Evolutionary conservation across 2,113 vertebrate species (phyloP).

Genomic region (Oryzias javanicus): DNA sequence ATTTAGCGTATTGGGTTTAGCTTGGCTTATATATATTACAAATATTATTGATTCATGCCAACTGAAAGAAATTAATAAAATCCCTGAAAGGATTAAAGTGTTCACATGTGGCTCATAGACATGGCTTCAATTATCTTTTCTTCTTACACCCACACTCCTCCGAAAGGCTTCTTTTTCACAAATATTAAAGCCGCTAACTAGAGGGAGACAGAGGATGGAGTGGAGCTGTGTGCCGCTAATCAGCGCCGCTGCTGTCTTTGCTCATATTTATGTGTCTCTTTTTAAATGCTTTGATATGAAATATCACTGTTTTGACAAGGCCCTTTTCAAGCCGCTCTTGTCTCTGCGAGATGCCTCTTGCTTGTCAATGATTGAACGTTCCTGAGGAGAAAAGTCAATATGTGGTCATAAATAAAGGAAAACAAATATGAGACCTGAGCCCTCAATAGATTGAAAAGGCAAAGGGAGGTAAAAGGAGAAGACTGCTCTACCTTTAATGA

Average conservation of each 20-base stretch:
- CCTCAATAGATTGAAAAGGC: slow-evolving; percentile 39
- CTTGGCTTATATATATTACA: slow-evolving; percentile 41
- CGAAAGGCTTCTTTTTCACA: slow-evolving; percentile 57
- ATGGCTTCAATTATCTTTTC: slow-evolving; percentile 66
- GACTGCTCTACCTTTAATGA: slow-evolving; percentile 43
- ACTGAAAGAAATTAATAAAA: slow-evolving; percentile 64
- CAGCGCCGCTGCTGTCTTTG: slow-evolving; percentile 37
- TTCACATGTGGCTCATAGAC: slow-evolving; percentile 67
- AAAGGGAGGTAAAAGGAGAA: slow-evolving; percentile 15
- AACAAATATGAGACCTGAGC: slow-evolving; percentile 58
- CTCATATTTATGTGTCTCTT: slow-evolving; percentile 52
- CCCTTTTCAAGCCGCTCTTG: slow-evolving; percentile 42
- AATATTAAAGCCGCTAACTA: slow-evolving; percentile 64
- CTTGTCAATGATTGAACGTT: slow-evolving; percentile 45
- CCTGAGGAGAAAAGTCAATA: slow-evolving; percentile 63
- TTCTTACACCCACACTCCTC: slow-evolving; percentile 58
- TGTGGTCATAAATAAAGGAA: slow-evolving; percentile 64
- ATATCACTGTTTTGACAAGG: slow-evolving; percentile 65
- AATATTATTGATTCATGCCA: slow-evolving; percentile 52
- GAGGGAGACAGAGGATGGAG: slow-evolving; percentile 37
- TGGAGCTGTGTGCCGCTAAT: slow-evolving; percentile 30
- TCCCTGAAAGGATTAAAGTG: slow-evolving; percentile 64
- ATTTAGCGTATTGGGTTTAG: slow-evolving; percentile 49
- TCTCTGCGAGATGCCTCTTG: slow-evolving; percentile 34
- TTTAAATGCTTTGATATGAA: slow-evolving; percentile 57